Conservation (phyloP, 2,888 invertebrate species). For the Eubasilissa splendida region DNA sequence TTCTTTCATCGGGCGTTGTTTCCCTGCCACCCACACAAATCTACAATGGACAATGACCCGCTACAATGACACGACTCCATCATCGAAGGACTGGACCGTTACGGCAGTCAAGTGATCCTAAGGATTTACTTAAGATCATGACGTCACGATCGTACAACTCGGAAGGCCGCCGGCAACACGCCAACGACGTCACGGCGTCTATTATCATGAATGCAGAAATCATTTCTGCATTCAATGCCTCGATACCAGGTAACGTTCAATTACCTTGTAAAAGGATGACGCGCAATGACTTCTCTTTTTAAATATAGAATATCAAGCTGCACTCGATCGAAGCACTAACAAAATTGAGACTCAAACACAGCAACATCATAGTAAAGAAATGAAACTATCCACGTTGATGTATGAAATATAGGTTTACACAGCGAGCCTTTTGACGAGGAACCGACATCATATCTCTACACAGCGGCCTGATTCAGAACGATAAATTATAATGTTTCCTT, state of each 20-base stretch:
- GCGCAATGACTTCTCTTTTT: background rate
- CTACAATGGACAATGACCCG: background rate
- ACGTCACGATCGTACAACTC: conserved; percentile 28
- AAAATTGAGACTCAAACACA: too few species aligned
- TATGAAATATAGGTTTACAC: too few species aligned
- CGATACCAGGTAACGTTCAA: background rate
- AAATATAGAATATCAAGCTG: too few species aligned
- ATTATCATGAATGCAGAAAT: conserved; percentile 8
- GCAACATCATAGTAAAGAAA: too few species aligned
- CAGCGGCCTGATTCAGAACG: too few species aligned
- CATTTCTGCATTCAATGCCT: background rate
- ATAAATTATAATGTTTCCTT: too few species aligned
- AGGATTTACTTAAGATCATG: conserved; percentile 28
- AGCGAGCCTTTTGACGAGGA: too few species aligned
- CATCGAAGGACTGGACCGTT: background rate
- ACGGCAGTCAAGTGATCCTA: conserved; percentile 29
- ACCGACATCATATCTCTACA: too few species aligned
- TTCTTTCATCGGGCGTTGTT: too few species aligned
- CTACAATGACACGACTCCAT: conserved; percentile 16
- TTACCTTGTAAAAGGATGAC: background rate
- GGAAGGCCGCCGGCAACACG: conserved; percentile 28
- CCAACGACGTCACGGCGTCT: background rate
- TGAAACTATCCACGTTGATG: too few species aligned
- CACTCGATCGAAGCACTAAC: too few species aligned
- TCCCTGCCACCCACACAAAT: background rate